Percentiles rank a stretch among this genome's conserved stretches.
phyloP scores from a whole-genome alignment of 1,140 invertebrate species.

The Drosophila quadrilineata region DNA sequence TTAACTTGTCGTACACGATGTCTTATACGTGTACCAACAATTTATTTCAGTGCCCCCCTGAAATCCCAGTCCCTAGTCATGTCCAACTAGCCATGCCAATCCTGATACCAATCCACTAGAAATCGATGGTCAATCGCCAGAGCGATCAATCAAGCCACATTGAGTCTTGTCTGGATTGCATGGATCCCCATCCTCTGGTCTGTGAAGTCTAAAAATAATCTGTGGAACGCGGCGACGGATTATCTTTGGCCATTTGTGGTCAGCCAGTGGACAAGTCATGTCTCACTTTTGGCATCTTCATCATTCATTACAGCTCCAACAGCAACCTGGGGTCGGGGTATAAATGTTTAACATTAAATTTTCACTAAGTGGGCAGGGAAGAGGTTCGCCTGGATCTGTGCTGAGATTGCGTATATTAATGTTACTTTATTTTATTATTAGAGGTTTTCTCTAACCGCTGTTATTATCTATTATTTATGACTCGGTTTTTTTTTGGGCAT shows the following conservation, averaged over 20 bases:
- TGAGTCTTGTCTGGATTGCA: background rate
- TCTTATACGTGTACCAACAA: conserved; percentile 79
- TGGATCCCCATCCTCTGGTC: conserved; percentile 57
- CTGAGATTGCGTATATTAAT: too few relatives aligned
- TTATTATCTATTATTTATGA: too few relatives aligned
- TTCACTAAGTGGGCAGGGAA: too few relatives aligned
- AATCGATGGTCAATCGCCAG: conserved; percentile 48
- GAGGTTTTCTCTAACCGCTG: too few relatives aligned
- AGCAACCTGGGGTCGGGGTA: background rate
- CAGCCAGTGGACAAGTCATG: background rate
- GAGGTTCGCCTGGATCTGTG: too few relatives aligned
- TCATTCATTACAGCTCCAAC: background rate
- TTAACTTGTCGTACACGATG: conserved; percentile 79
- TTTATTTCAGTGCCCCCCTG: too few relatives aligned
- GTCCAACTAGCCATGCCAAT: too few relatives aligned
- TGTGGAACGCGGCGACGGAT: background rate
- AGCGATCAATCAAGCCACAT: conserved; percentile 69
- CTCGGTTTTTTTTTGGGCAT: too few relatives aligned
- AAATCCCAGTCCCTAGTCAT: too few relatives aligned
- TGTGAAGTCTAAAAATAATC: conserved; percentile 74
- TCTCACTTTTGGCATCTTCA: conserved; percentile 1
- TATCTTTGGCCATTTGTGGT: conserved; percentile 18
- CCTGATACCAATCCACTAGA: conserved; percentile 28
- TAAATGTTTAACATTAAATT: too few relatives aligned
- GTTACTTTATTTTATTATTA: too few relatives aligned